Base-by-base conservation (phyloP, 2,797 vertebrate genomes). In the Microtus obscurus region DNA sequence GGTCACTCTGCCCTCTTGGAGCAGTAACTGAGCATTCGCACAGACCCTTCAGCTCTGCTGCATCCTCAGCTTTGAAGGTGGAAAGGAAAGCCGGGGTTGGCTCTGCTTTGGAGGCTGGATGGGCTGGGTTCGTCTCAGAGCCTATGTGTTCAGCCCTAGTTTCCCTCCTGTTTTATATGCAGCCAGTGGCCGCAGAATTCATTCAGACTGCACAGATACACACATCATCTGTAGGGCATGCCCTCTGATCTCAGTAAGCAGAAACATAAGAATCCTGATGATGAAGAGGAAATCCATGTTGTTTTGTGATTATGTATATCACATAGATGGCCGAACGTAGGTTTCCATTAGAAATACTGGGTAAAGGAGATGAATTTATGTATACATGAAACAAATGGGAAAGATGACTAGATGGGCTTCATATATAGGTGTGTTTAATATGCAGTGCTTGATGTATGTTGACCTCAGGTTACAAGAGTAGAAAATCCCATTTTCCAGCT, bases 401-500 rank as follows among this genome's bases (percentile, higher is more conserved):
- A 48, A 37, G 40, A 45, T 51, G 43, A 48, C 37, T 65, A 91
- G 96, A 95, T 90, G 89, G 65, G 85, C 74, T 83, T 97, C 97
- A 96, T 83, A 94, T 81, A 45, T 94, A 97, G 98, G 89, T 21
- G 34, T 98, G 97, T 93, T 98, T 98, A 98, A 98, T 98, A 98
- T 98, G 98, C 98, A 97, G 6, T 96, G 97, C 98, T 97, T 98
- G 98, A 98, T 98, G 97, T 98, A 98, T 98, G 96, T 98, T 98
- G 98, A 99, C 98, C 98, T 98, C 97, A 97, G 98, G 98, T 98
- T 98, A 98, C 48, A 2, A 97, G 98, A 98, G 97, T 98, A 98
- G 98, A 99, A 99, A 98, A 99, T 98, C 98, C 98, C 98, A 98
- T 99, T 99, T 99, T 99, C 98, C 98, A 98, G 98, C 98, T 98